Evolutionary conservation across 1,140 invertebrate genomes (phyloP).

Genomic region (Chrysoperla carnea): DNA sequence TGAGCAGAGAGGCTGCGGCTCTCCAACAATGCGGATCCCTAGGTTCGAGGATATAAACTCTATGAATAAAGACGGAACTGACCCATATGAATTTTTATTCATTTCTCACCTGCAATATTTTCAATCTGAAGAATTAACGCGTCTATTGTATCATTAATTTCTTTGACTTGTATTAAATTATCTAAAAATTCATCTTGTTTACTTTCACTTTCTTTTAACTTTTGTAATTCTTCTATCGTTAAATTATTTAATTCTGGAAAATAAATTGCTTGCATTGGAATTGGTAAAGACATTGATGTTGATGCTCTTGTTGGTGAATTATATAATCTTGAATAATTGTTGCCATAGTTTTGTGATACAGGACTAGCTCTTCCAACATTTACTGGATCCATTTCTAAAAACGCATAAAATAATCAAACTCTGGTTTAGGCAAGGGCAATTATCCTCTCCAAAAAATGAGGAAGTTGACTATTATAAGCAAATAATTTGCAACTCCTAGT

Average conservation of each 20-base stretch:
- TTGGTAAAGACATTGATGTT: not conserved
- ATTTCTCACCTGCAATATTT: slow-evolving; percentile 40
- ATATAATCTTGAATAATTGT: not conserved
- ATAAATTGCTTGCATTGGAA: slow-evolving; percentile 8
- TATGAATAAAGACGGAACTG: no score
- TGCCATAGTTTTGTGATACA: not conserved
- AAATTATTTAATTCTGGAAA: slow-evolving; percentile 49
- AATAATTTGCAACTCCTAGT: no score
- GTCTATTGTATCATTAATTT: slow-evolving; percentile 47
- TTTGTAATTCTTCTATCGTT: slow-evolving; percentile 46
- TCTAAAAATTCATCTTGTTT: slow-evolving; percentile 51
- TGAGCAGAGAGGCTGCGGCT: no score
- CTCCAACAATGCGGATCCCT: no score
- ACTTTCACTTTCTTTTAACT: slow-evolving; percentile 44
- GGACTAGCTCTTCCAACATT: not conserved
- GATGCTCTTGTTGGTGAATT: not conserved
- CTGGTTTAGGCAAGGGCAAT: no score
- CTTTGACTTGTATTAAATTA: slow-evolving; percentile 40
- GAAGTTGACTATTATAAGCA: no score
- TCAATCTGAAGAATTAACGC: slow-evolving; percentile 52
- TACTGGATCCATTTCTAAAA: not conserved
- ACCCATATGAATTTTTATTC: no score
- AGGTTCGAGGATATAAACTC: no score
- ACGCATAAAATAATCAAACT: no score
- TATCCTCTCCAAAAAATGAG: no score